phyloP scores from a whole-genome alignment of 2,797 vertebrate genomes.

The Chloroceryle amazona region DNA sequence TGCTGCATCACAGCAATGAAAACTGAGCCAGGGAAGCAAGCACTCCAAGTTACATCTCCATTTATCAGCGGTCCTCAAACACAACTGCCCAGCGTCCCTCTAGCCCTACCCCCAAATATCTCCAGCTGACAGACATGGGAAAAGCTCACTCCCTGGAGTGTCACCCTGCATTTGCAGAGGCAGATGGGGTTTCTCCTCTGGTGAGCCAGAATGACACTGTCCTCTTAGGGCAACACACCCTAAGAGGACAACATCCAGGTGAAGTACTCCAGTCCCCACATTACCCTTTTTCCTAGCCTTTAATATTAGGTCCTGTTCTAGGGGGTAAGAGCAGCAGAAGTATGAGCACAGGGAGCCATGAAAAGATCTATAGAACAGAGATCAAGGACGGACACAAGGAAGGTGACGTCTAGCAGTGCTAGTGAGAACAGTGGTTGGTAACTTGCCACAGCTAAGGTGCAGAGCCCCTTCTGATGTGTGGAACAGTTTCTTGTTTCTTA shows the following conservation, averaged over 20 bases:
- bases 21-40: not conserved
- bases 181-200: not conserved
- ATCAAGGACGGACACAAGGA: not conserved
- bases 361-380: not conserved
- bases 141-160: not conserved
- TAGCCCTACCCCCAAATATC: not conserved
- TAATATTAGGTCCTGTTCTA: not conserved
- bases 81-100: not conserved
- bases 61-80: not conserved
- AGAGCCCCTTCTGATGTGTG: not conserved
- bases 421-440: not conserved
- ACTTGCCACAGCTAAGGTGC: not conserved
- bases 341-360: not conserved
- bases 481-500: not conserved
- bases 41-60: not conserved
- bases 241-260: not conserved
- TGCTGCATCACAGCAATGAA: not conserved
- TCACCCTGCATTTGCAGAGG: not conserved
- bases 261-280: not conserved
- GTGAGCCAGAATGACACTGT: not conserved
- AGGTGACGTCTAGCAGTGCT: not conserved
- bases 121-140: accelerated
- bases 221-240: not conserved
- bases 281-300: not conserved
- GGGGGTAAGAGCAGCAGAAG: not conserved